phyloP scores from a whole-genome alignment of 2,113 vertebrate genomes.

The Hemiscyllium ocellatum region DNA sequence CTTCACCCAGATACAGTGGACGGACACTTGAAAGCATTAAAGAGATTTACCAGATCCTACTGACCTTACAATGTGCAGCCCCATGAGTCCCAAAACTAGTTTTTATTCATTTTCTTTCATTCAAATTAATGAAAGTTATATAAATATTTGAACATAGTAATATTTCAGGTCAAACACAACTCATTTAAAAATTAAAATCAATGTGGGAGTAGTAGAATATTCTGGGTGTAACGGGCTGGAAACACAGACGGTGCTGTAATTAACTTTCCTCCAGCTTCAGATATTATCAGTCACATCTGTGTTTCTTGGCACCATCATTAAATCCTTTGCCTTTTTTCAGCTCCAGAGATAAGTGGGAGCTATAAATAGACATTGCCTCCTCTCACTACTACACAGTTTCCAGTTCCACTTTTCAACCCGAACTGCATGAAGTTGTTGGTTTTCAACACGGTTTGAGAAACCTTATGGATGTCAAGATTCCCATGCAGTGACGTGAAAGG shows the following conservation, averaged over 20 bases:
- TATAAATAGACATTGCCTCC: neutral
- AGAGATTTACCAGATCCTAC: neutral
- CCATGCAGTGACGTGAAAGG: neutral
- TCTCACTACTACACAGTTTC: neutral
- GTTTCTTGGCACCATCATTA: neutral
- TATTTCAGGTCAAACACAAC: neutral
- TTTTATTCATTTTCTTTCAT: neutral
- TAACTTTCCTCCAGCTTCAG: neutral
- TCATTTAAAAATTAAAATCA: neutral
- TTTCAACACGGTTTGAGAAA: neutral
- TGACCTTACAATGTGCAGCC: neutral
- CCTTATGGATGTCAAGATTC: neutral
- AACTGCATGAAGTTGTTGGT: neutral
- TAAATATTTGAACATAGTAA: neutral
- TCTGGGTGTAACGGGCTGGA: neutral
- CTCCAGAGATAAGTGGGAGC: neutral
- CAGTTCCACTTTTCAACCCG: neutral
- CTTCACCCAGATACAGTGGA: neutral
- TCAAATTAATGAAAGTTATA: neutral
- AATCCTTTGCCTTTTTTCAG: neutral
- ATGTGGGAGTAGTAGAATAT: neutral
- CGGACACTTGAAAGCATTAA: neutral
- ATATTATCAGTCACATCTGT: slow-evolving; percentile 1
- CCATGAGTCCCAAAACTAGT: neutral
- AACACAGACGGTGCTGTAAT: neutral